Evolutionary conservation across 2,113 vertebrate species (phyloP).

Genomic region (Alaudala cheleensis): DNA sequence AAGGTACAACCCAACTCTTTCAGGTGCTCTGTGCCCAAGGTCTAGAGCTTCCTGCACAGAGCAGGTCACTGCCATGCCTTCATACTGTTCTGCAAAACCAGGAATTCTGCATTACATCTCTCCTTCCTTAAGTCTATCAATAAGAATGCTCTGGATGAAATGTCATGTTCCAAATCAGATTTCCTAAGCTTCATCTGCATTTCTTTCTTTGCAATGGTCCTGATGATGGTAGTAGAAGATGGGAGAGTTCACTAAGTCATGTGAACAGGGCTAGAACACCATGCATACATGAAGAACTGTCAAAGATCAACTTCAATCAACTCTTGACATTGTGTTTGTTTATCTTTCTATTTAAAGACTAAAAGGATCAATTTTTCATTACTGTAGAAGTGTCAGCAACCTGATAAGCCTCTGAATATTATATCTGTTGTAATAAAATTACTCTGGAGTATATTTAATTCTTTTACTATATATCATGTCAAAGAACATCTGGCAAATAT

Average conservation of each 20-base stretch:
- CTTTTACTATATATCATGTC: neutral
- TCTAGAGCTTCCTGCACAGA: neutral
- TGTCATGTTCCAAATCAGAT: neutral
- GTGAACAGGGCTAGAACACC: neutral
- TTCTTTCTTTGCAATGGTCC: neutral
- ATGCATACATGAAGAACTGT: neutral
- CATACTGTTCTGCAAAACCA: neutral
- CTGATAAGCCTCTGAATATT: neutral
- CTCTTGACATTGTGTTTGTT: neutral
- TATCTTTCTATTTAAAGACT: neutral
- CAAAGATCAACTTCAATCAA: neutral
- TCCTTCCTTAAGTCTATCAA: neutral
- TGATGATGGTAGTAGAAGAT: neutral
- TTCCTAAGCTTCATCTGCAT: neutral
- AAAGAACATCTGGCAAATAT: slow-evolving; percentile 9
- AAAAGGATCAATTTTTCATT: neutral
- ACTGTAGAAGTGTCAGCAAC: neutral
- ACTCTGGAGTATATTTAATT: neutral
- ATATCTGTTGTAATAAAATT: neutral
- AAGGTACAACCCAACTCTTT: neutral
- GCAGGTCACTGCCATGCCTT: neutral
- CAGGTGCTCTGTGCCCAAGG: neutral
- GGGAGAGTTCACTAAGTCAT: neutral
- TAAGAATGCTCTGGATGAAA: neutral
- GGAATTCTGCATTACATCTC: too few relatives aligned